phyloP scores from a whole-genome alignment of 1,140 invertebrate genomes.

The Arctopsyche grandis region DNA sequence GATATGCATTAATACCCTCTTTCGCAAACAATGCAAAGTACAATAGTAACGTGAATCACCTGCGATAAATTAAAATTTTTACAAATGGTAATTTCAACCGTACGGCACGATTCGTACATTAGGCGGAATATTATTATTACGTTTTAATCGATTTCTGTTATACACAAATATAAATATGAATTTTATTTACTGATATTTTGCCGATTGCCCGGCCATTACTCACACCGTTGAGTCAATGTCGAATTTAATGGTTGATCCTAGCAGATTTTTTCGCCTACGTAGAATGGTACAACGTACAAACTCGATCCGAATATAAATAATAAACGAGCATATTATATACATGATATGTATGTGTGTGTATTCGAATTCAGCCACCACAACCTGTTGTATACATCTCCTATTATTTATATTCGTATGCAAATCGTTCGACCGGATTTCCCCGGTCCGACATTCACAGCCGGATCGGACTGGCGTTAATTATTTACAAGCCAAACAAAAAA shows the following conservation, averaged over 20 bases:
- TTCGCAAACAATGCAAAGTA: too few relatives aligned
- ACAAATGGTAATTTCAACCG: too few relatives aligned
- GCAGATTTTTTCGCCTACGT: slow-evolving; percentile 2
- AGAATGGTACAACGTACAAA: not conserved
- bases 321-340: not conserved
- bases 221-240: slow-evolving; percentile 11
- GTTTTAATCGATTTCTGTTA: too few relatives aligned
- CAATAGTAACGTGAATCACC: too few relatives aligned
- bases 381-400: not conserved
- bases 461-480: not conserved
- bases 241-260: not conserved
- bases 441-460: not conserved
- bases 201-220: not conserved
- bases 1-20: too few relatives aligned
- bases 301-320: slow-evolving; percentile 1
- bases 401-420: slow-evolving; percentile 11
- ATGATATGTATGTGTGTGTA: not conserved
- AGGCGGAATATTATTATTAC: too few relatives aligned
- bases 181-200: too few relatives aligned
- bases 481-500: too few relatives aligned
- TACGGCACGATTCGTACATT: too few relatives aligned
- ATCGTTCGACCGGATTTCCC: slow-evolving; percentile 21
- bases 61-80: too few relatives aligned
- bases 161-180: too few relatives aligned
- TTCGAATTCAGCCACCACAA: not conserved